These are phyloP conservation scores for Achatina immaculata DNA, from an alignment of 1,140 invertebrate species.

Conservation along the genomic window DNA sequence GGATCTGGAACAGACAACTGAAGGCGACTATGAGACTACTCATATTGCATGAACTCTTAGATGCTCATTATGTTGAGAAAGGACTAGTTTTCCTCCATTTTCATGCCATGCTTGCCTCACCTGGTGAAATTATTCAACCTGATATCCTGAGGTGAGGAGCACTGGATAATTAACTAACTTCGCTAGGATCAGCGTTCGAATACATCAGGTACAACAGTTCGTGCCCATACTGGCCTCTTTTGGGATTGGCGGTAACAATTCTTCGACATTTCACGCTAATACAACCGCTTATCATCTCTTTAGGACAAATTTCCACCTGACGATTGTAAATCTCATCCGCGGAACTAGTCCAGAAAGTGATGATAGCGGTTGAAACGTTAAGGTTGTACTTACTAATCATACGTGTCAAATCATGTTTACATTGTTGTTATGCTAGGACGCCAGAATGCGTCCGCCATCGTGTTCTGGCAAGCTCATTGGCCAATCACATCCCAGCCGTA, in stretches of 20 bases:
- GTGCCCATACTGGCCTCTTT: not conserved
- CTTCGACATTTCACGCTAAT: not conserved
- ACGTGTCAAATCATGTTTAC: slow-evolving; percentile 38
- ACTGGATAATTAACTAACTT: too few relatives aligned
- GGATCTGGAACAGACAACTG: too few relatives aligned
- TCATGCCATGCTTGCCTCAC: too few relatives aligned
- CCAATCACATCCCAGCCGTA: slow-evolving; percentile 34
- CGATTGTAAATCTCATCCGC: not conserved
- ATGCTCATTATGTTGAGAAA: too few relatives aligned
- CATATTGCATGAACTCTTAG: too few relatives aligned
- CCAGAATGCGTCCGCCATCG: slow-evolving; percentile 39
- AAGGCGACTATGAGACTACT: too few relatives aligned
- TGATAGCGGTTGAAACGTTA: not conserved
- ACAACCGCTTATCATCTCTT: not conserved
- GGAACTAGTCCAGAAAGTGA: not conserved
- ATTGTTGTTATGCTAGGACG: slow-evolving; percentile 40
- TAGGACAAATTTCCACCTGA: not conserved
- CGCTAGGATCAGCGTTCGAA: too few relatives aligned
- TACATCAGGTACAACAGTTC: too few relatives aligned
- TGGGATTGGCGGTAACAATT: not conserved
- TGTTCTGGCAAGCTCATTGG: slow-evolving; percentile 29
- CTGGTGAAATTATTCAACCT: too few relatives aligned
- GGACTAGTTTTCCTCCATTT: too few relatives aligned
- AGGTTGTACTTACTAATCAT: not conserved
- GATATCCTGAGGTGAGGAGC: too few relatives aligned